Base-by-base conservation (phyloP, 2,797 vertebrate genomes). In the Heliangelus exortis region DNA sequence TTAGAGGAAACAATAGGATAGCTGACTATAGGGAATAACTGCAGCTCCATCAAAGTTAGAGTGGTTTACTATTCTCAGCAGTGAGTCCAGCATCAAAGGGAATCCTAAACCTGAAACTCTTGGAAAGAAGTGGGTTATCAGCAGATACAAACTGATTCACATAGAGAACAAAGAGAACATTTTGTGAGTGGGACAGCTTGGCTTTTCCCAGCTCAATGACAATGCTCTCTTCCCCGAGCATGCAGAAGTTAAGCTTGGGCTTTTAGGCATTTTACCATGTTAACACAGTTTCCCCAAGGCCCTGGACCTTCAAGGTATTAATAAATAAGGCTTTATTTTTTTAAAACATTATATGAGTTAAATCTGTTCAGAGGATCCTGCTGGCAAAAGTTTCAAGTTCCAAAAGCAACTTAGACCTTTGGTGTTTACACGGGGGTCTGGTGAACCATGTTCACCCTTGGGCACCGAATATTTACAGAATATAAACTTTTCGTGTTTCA, bases 41-140 rank as follows among this genome's bases (percentile, higher is more conserved):
- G 75, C 34, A 66, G 63, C 36, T 90, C 29, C 75, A 76, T 89
- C 93, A 93, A 87, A 95, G 87, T 62, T 63, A 39, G 58, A 69
- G 33, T 36, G 74, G 90, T 95, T 95, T 95, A 83, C 78, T 80
- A 65, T 93, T 95, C 82, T 72, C 90, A 93, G 90, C 88, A 82
- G 92, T 62, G 53, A 84, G 69, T 15, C 75, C 85, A 54, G 78
- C 63, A 96, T 96, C 95, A 96, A 95, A 95, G 61, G 57, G 88
- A 95, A 92, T 87, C 75, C 71, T 89, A 80, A 95, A 95, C 80
- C 36, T 80, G 68, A 94, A 84, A 79, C 59, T 29, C 57, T 84
- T 63, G 48, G 88, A 79, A 90, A 82, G 88, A 96, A 93, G 68
- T 82, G 81, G 78, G 57, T 95, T 94, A 93, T 84, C 76, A 93